Evolutionary conservation across 2,797 vertebrate species (phyloP), one percentile per base, ranked within the genome.

Genomic region (Megalops cyprinoides): DNA sequence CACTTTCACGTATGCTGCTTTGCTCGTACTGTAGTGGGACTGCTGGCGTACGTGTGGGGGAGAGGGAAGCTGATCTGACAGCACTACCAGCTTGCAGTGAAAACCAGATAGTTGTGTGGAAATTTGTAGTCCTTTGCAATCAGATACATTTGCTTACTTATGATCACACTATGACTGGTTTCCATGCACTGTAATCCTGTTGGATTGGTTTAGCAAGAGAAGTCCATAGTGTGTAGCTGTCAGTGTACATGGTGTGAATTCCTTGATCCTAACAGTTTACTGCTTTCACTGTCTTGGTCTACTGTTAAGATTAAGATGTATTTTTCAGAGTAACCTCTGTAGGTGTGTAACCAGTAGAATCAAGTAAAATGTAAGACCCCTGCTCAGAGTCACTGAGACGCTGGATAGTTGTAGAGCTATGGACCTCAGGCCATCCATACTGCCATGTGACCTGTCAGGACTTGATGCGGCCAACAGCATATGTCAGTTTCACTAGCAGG

Each of bases 401-500:
- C 37, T 51, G 23, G 69, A 58, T 44, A 55, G 55, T 48, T 79
- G 62, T 73, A 71, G 44, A 79, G 42, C 23, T 39, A 48, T 79
- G 67, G 42, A 67, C 23, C 67, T 28, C 7, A 42, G 28, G 37
- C 49, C 49, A 31, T 37, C 51, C 4, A 23, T 1, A 5, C n/a
- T 28, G 34, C 31, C 78, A 12, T n/a, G n/a, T 28, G 20, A 14
- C 28, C 15, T 42, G 65, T 23, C 20, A 18, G 7, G 34, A 62
- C 15, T 14, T n/a, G 51, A 58, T 20, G 34, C 15, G 20, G 7
- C 56, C 18, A 28, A 49, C 8, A 15, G 18, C 7, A 15, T 65
- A 31, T 55, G 31, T 79, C 77, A 34, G 15, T 1, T 56, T 76
- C 53, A 53, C 73, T 10, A 49, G 9, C 14, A 34, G 18, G 74